Conservation (phyloP, 2,888 invertebrate genomes). For the Drepanosiphum platanoidis region DNA sequence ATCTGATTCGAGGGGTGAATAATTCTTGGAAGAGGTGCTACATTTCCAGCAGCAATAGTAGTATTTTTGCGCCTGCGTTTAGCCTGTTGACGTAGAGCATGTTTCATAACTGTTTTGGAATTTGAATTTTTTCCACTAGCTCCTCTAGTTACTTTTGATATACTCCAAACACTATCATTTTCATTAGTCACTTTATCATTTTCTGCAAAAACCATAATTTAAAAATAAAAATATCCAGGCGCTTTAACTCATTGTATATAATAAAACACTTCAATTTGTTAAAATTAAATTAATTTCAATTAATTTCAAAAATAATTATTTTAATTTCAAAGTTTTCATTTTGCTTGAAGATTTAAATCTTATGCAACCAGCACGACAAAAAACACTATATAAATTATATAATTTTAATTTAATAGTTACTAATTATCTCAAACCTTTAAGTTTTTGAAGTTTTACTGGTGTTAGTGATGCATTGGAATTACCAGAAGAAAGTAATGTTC, state of each 20-base stretch:
- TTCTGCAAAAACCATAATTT: slow-evolving; percentile 32
- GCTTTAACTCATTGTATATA: too few relatives aligned
- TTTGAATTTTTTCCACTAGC: slow-evolving; percentile 65
- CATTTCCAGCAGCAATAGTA: slow-evolving; percentile 73
- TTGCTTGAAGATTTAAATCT: too few relatives aligned
- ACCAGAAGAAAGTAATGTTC: slow-evolving; percentile 26
- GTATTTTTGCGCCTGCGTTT: slow-evolving; percentile 84
- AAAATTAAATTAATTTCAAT: too few relatives aligned
- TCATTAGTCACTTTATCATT: slow-evolving; percentile 48
- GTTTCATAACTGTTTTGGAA: slow-evolving; percentile 78
- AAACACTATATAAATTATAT: not conserved
- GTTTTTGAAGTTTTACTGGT: slow-evolving; percentile 64
- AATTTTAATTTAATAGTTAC: not conserved
- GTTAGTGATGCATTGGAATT: slow-evolving; percentile 60
- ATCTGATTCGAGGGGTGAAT: slow-evolving; percentile 66
- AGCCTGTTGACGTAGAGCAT: slow-evolving; percentile 80
- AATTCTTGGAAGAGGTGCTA: slow-evolving; percentile 76
- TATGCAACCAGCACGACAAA: too few relatives aligned
- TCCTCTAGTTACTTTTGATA: slow-evolving; percentile 63
- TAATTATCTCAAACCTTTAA: slow-evolving; percentile 63
- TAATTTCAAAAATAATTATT: too few relatives aligned
- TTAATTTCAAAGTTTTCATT: too few relatives aligned
- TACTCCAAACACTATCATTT: slow-evolving; percentile 63
- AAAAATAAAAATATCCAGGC: too few relatives aligned
- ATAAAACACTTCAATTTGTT: too few relatives aligned